phyloP scores from a whole-genome alignment of 2,888 invertebrate genomes.

The Celastrina argiolus region DNA sequence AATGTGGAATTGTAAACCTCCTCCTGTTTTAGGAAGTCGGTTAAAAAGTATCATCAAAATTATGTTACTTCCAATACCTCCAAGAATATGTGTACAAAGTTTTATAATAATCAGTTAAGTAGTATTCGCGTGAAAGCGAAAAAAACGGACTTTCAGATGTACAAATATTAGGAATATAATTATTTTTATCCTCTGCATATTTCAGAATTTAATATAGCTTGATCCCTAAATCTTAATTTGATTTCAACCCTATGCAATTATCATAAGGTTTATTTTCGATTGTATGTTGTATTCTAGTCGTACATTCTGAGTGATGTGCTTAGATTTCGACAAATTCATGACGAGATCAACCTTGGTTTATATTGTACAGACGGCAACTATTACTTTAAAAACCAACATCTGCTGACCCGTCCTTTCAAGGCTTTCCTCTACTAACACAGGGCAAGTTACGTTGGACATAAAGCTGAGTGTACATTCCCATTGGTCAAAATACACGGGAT shows the following conservation, averaged over 20 bases:
- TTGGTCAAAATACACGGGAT: constrained; percentile 10
- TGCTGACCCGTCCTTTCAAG: neutral
- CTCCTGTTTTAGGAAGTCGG: too few relatives aligned
- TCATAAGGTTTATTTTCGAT: neutral
- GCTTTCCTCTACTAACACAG: neutral
- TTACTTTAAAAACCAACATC: neutral
- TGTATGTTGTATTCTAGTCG: neutral
- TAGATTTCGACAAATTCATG: constrained; percentile 21
- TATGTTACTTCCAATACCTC: too few relatives aligned
- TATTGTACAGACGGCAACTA: neutral
- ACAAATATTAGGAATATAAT: too few relatives aligned
- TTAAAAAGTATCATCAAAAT: too few relatives aligned
- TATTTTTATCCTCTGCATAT: too few relatives aligned
- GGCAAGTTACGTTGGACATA: neutral
- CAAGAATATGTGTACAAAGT: too few relatives aligned
- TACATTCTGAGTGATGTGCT: constrained; percentile 15
- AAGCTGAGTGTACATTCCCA: neutral
- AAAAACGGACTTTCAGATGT: too few relatives aligned
- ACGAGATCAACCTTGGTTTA: constrained; percentile 28
- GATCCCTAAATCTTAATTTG: too few relatives aligned
- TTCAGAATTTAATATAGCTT: too few relatives aligned
- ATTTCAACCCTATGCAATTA: neutral
- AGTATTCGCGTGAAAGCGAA: too few relatives aligned
- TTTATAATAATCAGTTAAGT: too few relatives aligned
- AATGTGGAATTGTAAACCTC: too few relatives aligned